phyloP scores from a whole-genome alignment of 2,888 invertebrate species.

The Sesia bembeciformis region DNA sequence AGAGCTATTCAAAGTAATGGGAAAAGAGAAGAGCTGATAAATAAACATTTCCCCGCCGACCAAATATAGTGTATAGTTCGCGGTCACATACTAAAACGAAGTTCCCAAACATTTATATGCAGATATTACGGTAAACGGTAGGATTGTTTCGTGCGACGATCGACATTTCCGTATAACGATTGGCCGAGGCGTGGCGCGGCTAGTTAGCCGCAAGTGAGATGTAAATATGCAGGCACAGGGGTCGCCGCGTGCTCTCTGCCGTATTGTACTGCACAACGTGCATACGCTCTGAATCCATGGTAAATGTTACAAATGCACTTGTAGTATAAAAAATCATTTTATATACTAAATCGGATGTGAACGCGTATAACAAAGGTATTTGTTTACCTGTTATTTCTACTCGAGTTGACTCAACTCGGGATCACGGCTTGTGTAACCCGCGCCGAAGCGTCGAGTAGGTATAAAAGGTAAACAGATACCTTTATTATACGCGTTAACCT shows the following conservation, averaged over 20 bases:
- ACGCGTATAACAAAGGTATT: no score
- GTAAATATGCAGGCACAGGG: conserved; percentile 42
- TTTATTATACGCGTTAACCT: no score
- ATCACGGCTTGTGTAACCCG: no score
- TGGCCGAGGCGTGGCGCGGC: conserved; percentile 20
- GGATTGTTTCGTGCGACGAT: conserved; percentile 56
- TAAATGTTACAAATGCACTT: no score
- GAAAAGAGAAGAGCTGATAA: not conserved
- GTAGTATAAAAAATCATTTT: no score
- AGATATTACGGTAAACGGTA: conserved; percentile 54
- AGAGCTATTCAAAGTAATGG: not conserved
- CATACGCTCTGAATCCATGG: not conserved
- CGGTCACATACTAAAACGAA: conserved; percentile 27
- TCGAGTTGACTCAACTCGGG: no score
- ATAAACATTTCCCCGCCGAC: not conserved
- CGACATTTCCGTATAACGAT: conserved; percentile 68
- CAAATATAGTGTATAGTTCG: conserved; percentile 14
- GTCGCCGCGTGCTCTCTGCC: conserved; percentile 27
- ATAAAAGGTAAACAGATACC: no score
- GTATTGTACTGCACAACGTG: conserved; percentile 25
- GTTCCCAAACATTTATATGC: conserved; percentile 59
- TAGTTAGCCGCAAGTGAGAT: conserved; percentile 49
- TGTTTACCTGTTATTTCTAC: no score
- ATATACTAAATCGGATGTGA: no score
- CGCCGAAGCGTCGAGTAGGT: no score